These are phyloP conservation scores for Drosophila melanica DNA, from an alignment of 1,140 invertebrate genomes.

Conservation along the genomic window DNA sequence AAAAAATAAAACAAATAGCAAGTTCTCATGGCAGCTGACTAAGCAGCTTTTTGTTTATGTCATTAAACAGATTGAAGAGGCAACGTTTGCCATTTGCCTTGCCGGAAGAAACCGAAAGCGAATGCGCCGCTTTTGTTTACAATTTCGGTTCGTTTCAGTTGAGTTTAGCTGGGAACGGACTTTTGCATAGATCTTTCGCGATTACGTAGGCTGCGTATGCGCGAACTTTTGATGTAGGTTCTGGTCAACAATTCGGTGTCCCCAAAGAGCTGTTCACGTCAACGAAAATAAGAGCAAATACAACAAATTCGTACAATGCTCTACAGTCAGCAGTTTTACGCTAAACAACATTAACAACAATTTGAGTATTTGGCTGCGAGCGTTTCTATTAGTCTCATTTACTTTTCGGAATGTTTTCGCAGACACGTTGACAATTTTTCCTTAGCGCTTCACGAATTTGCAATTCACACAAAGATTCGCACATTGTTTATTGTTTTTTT, in stretches of 20 bases:
- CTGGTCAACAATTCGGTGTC: background rate
- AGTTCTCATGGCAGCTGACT: conserved; percentile 25
- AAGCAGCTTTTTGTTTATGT: conserved; percentile 54
- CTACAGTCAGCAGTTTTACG: background rate
- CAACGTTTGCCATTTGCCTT: conserved; percentile 12
- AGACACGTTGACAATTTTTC: conserved; percentile 25
- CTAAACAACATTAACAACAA: conserved; percentile 23
- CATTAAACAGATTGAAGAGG: conserved; percentile 40
- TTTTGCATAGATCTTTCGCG: conserved; percentile 8
- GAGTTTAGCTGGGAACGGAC: conserved; percentile 3
- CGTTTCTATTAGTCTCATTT: conserved; percentile 5
- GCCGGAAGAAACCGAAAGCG: conserved; percentile 64
- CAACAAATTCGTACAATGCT: background rate
- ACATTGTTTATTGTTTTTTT: conserved; percentile 54
- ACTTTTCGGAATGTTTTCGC: background rate
- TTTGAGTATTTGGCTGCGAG: conserved; percentile 15
- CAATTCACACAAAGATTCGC: conserved; percentile 59
- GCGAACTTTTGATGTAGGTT: conserved; percentile 39
- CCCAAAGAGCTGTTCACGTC: conserved; percentile 55
- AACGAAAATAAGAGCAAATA: conserved; percentile 66
- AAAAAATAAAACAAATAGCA: conserved; percentile 31
- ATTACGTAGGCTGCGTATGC: conserved; percentile 22
- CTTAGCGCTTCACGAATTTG: conserved; percentile 48
- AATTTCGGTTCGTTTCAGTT: conserved; percentile 18
- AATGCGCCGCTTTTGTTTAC: conserved; percentile 12